phyloP scores from a whole-genome alignment of 2,113 vertebrate genomes.

The Nothobranchius furzeri region DNA sequence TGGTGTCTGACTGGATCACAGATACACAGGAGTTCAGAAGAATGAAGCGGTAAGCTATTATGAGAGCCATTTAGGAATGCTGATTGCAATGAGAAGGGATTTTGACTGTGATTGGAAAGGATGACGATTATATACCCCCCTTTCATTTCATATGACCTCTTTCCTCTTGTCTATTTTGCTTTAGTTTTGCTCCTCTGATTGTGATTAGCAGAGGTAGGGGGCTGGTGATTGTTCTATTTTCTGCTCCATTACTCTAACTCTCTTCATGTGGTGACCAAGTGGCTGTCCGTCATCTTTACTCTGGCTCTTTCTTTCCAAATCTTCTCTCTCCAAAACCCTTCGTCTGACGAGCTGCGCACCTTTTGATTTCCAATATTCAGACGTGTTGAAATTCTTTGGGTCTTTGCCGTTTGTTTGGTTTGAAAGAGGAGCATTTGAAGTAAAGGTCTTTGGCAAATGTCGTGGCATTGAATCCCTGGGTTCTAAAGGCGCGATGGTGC shows the following conservation, averaged over 20 bases:
- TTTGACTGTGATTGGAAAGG: constrained; percentile 49
- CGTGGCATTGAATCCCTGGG: not conserved
- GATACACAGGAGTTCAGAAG: constrained; percentile 39
- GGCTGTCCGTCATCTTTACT: constrained; percentile 21
- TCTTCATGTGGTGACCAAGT: constrained; percentile 37
- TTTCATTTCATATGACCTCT: constrained; percentile 26
- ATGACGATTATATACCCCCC: constrained; percentile 44
- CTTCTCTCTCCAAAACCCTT: constrained; percentile 12
- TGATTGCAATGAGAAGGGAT: constrained; percentile 49
- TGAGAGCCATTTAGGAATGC: constrained; percentile 45
- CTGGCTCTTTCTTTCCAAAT: constrained; percentile 20
- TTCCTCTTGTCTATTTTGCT: constrained; percentile 30
- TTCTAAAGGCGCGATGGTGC: not conserved
- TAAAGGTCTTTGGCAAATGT: constrained; percentile 11
- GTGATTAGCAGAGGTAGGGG: constrained; percentile 61
- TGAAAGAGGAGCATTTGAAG: not conserved
- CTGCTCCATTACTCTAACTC: constrained; percentile 68
- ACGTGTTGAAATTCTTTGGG: not conserved
- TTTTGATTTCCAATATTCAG: constrained; percentile 7
- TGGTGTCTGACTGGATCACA: constrained; percentile 49
- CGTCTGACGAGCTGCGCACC: not conserved
- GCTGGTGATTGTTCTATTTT: constrained; percentile 70
- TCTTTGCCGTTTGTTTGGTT: constrained; percentile 3
- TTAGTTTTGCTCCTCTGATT: constrained; percentile 51
- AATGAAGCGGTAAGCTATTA: constrained; percentile 14